Base-by-base conservation (phyloP, 2,797 vertebrate genomes). In the Falco cherrug region DNA sequence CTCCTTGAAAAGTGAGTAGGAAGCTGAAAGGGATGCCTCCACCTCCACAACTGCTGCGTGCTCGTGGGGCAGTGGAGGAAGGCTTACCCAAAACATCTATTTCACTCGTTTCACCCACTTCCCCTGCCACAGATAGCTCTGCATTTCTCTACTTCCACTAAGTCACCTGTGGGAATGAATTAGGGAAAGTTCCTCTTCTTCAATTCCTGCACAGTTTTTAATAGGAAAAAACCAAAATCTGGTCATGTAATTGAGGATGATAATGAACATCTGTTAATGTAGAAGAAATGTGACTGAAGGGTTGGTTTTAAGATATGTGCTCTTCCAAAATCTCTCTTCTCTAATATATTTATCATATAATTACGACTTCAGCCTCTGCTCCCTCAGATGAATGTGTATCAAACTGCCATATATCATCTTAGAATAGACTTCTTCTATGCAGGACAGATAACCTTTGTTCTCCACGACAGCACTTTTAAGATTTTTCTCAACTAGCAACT, bases 321-420 rank as follows among this genome's bases (percentile, higher is more conserved):
- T 59, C 54, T 80, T 65, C 57, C 37, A 31, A 80, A 86, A 89
- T 47, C 64, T 92, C 64, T 94, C 64, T 82, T 88, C 80, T 69
- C 64, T 91, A 65, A 61, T 90, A 77, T 63, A 39, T 95, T 97
- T 93, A 87, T 96, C 79, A 53, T 73, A 48, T 69, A 95, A 92
- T 95, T 92, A 95, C 89, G 93, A 95, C 89, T 93, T 95, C 90
- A 96, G 61, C 68, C 16, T 95, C 92, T 93, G 88, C 93, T 95
- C 93, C 96, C 65, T 93, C 93, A 95, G 94, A 89, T 33, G 95
- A 93, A 95, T 92, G 89, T 79, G 13, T 85, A 91, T 85, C 61
- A 94, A 94, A 92, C 50, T 97, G 90, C 95, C 74, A 87, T 92
- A 85, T 19, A 89, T 90, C 78, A 94, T 81, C 87, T 90, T 68